phyloP scores from a whole-genome alignment of 2,888 invertebrate genomes.

The Drepanosiphum platanoidis region DNA sequence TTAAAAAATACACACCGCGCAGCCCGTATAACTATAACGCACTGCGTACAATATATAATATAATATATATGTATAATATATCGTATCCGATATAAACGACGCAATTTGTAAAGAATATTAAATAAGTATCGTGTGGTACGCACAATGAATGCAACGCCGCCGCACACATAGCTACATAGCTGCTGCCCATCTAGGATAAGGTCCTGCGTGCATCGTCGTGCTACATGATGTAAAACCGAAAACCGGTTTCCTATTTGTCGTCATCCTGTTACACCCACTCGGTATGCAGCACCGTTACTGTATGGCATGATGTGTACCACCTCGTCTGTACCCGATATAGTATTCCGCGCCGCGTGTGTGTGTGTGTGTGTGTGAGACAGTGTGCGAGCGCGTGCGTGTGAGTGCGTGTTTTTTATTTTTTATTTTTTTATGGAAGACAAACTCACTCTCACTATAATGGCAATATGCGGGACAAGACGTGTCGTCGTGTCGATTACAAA shows the following conservation, averaged over 20 bases:
- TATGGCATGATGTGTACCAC: neutral
- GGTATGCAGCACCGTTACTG: conserved; percentile 53
- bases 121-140: conserved; percentile 2
- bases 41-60: too few species aligned
- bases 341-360: neutral
- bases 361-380: too few species aligned
- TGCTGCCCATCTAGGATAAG: conserved; percentile 19
- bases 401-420: neutral
- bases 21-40: too few species aligned
- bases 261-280: conserved; percentile 61
- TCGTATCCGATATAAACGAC: neutral
- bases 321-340: neutral
- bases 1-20: too few species aligned
- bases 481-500: conserved; percentile 31
- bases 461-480: neutral
- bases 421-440: neutral
- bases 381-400: too few species aligned
- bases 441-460: conserved; percentile 38
- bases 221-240: conserved; percentile 41
- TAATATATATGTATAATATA: too few species aligned
- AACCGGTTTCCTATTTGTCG: conserved; percentile 61
- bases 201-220: conserved; percentile 15
- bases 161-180: neutral
- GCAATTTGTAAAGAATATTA: neutral
- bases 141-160: conserved; percentile 3